These are phyloP conservation scores for Sebastes nivosus DNA, from an alignment of 2,797 vertebrate genomes.

Conservation along the genomic window DNA sequence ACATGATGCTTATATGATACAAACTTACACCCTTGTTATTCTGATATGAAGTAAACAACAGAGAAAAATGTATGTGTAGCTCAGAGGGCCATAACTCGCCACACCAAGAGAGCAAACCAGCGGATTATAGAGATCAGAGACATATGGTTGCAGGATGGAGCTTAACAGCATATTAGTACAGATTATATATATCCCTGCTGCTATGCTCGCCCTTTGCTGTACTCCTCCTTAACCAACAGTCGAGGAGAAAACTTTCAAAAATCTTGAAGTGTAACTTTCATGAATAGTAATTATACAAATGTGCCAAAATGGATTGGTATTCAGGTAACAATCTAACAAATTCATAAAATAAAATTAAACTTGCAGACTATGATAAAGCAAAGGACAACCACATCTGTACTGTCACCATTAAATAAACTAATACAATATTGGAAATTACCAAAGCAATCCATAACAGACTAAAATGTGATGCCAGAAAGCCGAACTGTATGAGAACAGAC, in stretches of 20 bases:
- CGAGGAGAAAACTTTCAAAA: background rate
- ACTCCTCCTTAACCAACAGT: background rate
- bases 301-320: background rate
- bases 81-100: background rate
- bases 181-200: background rate
- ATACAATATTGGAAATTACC: background rate
- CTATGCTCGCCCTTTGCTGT: background rate
- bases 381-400: background rate
- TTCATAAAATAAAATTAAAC: background rate
- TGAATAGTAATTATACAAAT: background rate
- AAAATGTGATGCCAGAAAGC: background rate
- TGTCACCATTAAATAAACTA: background rate
- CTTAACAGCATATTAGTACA: background rate
- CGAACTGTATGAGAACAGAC: background rate
- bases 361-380: background rate
- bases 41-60: background rate
- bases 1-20: background rate
- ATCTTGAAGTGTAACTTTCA: background rate
- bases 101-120: background rate
- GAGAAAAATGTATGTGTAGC: background rate
- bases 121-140: conserved; percentile 25
- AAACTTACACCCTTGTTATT: background rate
- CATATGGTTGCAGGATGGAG: background rate
- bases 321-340: background rate
- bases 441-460: background rate